Conservation (phyloP, 2,113 vertebrate genomes). For the Vulpes lagopus region DNA sequence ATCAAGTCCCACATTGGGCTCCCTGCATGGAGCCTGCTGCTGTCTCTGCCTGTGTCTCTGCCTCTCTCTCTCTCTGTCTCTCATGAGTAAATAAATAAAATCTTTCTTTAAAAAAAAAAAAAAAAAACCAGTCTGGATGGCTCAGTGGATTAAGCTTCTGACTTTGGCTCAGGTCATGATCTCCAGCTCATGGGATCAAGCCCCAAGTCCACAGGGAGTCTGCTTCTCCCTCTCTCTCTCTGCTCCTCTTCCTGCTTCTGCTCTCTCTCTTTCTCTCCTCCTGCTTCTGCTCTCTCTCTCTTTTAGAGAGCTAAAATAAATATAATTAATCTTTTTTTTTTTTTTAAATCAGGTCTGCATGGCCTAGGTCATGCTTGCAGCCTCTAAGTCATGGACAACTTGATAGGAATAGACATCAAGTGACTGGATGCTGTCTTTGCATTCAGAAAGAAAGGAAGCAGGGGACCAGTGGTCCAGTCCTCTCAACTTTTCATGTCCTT, state of each 20-base stretch:
- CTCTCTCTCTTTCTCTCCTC: no score
- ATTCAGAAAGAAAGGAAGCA: not conserved
- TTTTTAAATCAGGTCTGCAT: not conserved
- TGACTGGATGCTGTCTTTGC: not conserved
- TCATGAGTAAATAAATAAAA: not conserved
- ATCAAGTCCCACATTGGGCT: not conserved
- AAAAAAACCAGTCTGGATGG: not conserved
- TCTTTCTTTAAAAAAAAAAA: not conserved
- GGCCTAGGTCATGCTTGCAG: not conserved
- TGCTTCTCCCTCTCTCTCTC: no score
- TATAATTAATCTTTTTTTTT: no score
- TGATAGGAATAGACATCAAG: not conserved
- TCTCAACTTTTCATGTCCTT: not conserved
- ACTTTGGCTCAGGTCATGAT: no score
- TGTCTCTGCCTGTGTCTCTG: not conserved
- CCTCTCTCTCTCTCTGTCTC: not conserved
- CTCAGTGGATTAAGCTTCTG: no score
- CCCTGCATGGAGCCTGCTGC: not conserved
- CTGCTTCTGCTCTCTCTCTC: no score
- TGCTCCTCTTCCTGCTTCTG: no score
- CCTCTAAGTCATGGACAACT: not conserved
- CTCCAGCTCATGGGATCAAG: no score
- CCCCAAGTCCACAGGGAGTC: no score
- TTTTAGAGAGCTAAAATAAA: no score
- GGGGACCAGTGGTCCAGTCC: fast-evolving